Percentiles rank a stretch among this genome's conserved stretches.
Conservation (phyloP, 2,888 invertebrate genomes). For the Hofmannophila pseudospretella region DNA sequence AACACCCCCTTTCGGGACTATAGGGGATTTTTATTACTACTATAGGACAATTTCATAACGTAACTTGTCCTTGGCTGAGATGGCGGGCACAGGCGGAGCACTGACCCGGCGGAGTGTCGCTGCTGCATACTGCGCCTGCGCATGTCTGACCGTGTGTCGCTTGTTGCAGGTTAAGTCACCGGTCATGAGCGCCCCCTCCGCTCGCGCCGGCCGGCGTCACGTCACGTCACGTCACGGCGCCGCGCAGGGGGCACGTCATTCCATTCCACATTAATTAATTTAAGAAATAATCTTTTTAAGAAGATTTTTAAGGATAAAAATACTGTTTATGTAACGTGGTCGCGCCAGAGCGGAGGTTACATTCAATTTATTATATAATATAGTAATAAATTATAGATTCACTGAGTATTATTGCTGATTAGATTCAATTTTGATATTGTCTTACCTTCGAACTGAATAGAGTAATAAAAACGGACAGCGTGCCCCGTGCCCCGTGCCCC, state of each 20-base stretch:
- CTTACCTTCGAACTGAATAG: conserved; percentile 59
- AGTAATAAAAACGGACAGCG: conserved; percentile 18
- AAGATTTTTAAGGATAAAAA: conserved; percentile 65
- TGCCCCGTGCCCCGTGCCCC: no score
- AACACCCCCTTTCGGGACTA: no score
- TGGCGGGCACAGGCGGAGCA: no score
- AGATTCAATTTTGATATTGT: conserved; percentile 63
- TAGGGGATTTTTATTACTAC: no score
- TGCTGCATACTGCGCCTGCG: no score
- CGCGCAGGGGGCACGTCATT: conserved; percentile 70
- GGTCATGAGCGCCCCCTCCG: conserved; percentile 64
- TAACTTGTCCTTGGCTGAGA: no score
- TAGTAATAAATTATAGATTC: conserved; percentile 73
- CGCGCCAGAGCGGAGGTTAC: conserved; percentile 47
- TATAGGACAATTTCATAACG: no score
- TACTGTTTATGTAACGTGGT: conserved; percentile 53
- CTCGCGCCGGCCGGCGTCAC: conserved; percentile 9
- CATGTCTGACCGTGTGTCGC: no score
- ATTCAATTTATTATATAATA: conserved; percentile 65
- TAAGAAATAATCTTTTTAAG: conserved; percentile 72
- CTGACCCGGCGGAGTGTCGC: neutral
- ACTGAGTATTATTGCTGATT: conserved; percentile 75
- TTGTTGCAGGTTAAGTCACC: conserved; percentile 74
- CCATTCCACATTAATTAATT: conserved; percentile 75
- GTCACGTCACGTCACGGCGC: conserved; percentile 34